A percentile compares a stretch with the other conserved stretches of the same genome.
Evolutionary conservation across 2,888 invertebrate genomes (phyloP).

Genomic region (Xestobium rufovillosum): DNA sequence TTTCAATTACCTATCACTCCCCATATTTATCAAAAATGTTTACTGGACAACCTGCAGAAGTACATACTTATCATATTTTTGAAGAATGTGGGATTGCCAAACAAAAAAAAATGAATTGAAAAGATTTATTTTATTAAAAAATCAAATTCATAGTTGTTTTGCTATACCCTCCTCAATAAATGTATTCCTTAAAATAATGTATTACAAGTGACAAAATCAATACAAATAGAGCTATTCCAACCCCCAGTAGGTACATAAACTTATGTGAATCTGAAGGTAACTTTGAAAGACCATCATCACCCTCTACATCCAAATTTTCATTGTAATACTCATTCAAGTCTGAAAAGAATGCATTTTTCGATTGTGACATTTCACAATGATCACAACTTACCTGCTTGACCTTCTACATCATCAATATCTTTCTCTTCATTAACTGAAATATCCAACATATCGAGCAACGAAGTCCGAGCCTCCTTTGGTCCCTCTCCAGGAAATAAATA

Average conservation of each 20-base stretch:
- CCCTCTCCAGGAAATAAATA: conserved; percentile 90
- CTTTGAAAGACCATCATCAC: conserved; percentile 45
- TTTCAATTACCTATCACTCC: too few species aligned
- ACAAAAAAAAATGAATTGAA: background rate
- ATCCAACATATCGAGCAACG: conserved; percentile 76
- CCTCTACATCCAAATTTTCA: conserved; percentile 43
- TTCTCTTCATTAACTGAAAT: conserved; percentile 58
- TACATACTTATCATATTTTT: too few species aligned
- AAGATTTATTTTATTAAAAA: background rate
- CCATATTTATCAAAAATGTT: too few species aligned
- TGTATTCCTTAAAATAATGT: conserved; percentile 41
- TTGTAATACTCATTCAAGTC: conserved; percentile 43
- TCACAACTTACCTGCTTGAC: conserved; percentile 57
- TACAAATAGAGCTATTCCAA: conserved; percentile 56
- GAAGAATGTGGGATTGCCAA: too few species aligned
- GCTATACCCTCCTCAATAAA: too few species aligned
- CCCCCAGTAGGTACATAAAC: conserved; percentile 53
- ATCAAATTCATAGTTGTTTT: background rate
- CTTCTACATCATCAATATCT: conserved; percentile 62
- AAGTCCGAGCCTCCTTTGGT: conserved; percentile 69
- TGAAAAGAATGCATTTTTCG: too few species aligned
- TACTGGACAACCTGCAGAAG: too few species aligned
- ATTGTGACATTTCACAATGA: background rate
- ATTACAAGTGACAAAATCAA: conserved; percentile 55
- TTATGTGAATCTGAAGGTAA: conserved; percentile 51